Evolutionary conservation across 2,888 invertebrate genomes (phyloP).

Genomic region (Salticus scenicus): DNA sequence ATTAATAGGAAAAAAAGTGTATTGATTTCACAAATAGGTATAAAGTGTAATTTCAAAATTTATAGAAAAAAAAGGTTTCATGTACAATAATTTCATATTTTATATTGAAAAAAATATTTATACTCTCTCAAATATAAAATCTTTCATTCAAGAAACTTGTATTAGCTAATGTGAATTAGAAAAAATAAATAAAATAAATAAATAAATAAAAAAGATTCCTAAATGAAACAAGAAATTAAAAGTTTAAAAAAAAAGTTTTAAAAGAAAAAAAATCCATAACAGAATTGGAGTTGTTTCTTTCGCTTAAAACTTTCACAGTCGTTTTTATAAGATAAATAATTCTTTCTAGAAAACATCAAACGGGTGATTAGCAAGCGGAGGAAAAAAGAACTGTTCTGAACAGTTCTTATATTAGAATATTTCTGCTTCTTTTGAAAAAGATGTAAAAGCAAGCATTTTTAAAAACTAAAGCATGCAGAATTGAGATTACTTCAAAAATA

Average conservation of each 20-base stretch:
- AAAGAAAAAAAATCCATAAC: background rate
- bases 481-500: background rate
- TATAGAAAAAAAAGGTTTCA: too few species aligned
- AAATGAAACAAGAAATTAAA: background rate
- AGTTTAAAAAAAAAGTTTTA: background rate
- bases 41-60: too few species aligned
- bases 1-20: too few species aligned
- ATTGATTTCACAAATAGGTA: too few species aligned
- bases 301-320: background rate
- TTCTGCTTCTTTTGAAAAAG: background rate
- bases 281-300: background rate
- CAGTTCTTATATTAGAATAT: background rate
- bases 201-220: too few species aligned
- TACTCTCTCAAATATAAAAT: too few species aligned
- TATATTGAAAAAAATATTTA: too few species aligned
- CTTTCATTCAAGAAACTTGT: too few species aligned
- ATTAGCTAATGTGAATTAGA: too few species aligned
- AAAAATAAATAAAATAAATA: too few species aligned
- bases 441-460: background rate
- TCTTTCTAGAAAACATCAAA: background rate
- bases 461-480: background rate
- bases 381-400: background rate
- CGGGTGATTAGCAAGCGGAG: background rate
- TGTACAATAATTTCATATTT: too few species aligned
- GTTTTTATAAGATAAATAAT: background rate